These are phyloP conservation scores for Apostichopus leukothele DNA, from an alignment of 53 echinoderm and acorn worm species.

Conservation along the genomic window DNA sequence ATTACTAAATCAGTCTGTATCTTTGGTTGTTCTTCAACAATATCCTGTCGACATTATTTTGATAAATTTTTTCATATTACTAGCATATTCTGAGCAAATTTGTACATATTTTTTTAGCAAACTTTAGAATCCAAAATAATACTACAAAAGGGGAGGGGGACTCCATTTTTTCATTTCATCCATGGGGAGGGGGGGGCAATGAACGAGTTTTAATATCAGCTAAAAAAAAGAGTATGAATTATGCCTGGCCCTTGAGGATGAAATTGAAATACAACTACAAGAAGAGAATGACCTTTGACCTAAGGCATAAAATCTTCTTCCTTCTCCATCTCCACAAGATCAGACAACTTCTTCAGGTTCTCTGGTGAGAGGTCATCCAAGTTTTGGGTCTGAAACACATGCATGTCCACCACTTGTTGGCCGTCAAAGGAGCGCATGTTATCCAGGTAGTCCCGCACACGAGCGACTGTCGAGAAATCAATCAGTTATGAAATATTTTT, in stretches of 20 bases:
- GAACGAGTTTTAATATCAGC: too few species aligned
- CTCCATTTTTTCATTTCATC: too few species aligned
- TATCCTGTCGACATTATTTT: too few species aligned
- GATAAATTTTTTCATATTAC: too few species aligned
- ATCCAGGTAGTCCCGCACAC: not conserved
- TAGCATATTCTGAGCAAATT: too few species aligned
- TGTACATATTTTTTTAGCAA: too few species aligned
- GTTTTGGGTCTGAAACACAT: conserved; percentile 27
- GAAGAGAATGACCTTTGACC: not conserved
- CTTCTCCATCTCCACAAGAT: not conserved
- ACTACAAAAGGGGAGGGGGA: too few species aligned
- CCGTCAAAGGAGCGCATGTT: conserved; percentile 32
- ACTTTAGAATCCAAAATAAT: too few species aligned
- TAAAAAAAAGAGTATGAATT: not conserved
- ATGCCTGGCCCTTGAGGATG: not conserved
- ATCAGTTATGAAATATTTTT: too few species aligned
- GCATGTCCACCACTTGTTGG: conserved; percentile 24
- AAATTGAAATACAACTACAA: not conserved
- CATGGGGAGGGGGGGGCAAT: too few species aligned
- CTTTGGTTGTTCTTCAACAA: too few species aligned
- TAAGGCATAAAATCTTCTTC: not conserved
- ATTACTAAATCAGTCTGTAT: too few species aligned
- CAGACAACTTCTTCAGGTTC: not conserved
- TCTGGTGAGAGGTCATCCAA: conserved; percentile 27
- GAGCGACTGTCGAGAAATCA: not conserved